These are phyloP conservation scores for Euwallacea fornicatus DNA, from an alignment of 1,140 invertebrate genomes.

Conservation along the genomic window DNA sequence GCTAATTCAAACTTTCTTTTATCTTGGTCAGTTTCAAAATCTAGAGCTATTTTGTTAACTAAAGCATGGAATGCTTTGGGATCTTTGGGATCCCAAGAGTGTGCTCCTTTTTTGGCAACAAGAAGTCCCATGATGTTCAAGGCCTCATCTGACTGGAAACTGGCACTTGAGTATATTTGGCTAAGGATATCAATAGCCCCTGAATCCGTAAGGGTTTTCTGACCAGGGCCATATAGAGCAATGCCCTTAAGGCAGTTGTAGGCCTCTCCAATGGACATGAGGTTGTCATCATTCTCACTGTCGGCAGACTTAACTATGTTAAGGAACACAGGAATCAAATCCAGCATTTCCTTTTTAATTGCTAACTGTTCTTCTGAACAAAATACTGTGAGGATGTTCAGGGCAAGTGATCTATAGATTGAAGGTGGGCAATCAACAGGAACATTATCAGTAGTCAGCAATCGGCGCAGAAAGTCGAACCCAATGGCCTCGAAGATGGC, in stretches of 20 bases:
- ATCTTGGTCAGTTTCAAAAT: conserved; percentile 84
- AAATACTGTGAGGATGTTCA: conserved; percentile 82
- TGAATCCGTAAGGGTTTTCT: conserved; percentile 72
- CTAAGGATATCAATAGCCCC: conserved; percentile 79
- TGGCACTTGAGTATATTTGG: conserved; percentile 81
- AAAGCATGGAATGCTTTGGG: conserved; percentile 76
- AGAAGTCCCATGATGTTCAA: conserved; percentile 75
- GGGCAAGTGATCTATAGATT: conserved; percentile 86
- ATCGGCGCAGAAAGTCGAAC: conserved; percentile 77
- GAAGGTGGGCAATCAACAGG: conserved; percentile 81
- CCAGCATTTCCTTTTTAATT: conserved; percentile 77
- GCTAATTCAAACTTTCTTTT: conserved; percentile 87
- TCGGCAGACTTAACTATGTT: conserved; percentile 79
- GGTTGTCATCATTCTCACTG: conserved; percentile 78
- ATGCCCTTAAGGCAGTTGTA: conserved; percentile 82
- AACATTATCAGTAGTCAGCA: conserved; percentile 72
- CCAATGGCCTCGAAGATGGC: conserved; percentile 87
- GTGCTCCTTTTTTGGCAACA: conserved; percentile 66
- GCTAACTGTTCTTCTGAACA: conserved; percentile 77
- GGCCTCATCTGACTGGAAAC: conserved; percentile 84
- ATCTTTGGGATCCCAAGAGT: conserved; percentile 72
- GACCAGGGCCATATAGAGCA: conserved; percentile 70
- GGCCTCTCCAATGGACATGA: conserved; percentile 86
- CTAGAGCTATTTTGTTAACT: conserved; percentile 80
- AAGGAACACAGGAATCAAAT: conserved; percentile 76